Conservation (phyloP, 2,113 vertebrate genomes). For the Phasianus colchicus region DNA sequence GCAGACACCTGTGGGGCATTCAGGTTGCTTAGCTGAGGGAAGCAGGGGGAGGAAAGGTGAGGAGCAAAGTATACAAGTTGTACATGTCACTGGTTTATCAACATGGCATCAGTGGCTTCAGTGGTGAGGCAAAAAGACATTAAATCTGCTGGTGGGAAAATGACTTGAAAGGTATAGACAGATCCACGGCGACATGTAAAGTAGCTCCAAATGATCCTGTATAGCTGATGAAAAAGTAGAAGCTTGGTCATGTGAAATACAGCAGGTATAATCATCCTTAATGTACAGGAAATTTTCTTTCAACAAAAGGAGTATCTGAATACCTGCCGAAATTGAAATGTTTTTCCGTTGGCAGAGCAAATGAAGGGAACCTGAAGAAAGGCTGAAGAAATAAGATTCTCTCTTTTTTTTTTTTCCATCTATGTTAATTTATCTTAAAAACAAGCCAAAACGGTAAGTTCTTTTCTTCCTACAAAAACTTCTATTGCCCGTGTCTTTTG, state of each 20-base stretch:
- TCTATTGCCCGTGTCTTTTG: background rate
- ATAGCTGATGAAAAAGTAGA: background rate
- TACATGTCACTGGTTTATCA: background rate
- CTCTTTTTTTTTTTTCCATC: background rate
- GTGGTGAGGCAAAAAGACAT: background rate
- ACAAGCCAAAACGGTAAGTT: background rate
- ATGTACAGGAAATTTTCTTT: background rate
- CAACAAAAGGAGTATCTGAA: background rate
- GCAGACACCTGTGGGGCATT: fast-evolving
- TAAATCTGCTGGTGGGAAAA: background rate
- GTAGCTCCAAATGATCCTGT: background rate
- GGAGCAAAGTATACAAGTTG: background rate
- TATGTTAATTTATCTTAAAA: background rate
- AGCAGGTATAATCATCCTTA: background rate
- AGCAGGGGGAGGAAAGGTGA: background rate
- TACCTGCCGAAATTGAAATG: background rate
- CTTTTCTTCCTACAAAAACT: background rate
- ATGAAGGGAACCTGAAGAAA: background rate
- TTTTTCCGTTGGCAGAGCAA: background rate
- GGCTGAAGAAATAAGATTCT: background rate
- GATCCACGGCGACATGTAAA: background rate
- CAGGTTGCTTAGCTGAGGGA: background rate
- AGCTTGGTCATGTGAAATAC: background rate
- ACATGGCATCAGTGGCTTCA: background rate
- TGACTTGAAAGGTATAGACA: background rate